Evolutionary conservation across 2,113 vertebrate species (phyloP).

Genomic region (Buteo buteo): DNA sequence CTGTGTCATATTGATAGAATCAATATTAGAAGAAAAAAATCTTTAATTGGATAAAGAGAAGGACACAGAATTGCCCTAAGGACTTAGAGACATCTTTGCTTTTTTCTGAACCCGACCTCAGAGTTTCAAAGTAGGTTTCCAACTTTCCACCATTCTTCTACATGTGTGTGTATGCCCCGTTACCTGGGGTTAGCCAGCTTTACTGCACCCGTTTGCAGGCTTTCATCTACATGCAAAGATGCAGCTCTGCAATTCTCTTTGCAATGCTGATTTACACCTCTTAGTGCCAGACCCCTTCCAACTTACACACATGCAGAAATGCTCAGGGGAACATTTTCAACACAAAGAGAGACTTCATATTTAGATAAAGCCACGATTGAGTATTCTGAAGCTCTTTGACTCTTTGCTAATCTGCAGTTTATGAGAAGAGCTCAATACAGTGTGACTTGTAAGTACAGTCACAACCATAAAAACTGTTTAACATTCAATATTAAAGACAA

Average conservation of each 20-base stretch:
- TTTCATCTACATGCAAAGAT: neutral
- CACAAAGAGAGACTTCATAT: neutral
- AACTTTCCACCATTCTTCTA: neutral
- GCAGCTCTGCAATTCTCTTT: neutral
- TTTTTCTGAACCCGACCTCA: neutral
- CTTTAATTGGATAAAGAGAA: neutral
- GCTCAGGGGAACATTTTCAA: neutral
- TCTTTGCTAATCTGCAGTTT: neutral
- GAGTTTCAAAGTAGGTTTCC: neutral
- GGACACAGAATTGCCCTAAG: neutral
- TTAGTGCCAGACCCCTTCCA: neutral
- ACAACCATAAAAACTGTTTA: neutral
- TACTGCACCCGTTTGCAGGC: neutral
- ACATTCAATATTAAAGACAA: neutral
- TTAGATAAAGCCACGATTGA: neutral
- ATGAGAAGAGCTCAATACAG: neutral
- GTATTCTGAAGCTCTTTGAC: neutral
- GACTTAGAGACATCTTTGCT: neutral
- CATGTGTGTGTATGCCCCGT: too few relatives aligned
- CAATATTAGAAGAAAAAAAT: neutral
- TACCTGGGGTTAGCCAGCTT: neutral
- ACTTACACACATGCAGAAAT: neutral
- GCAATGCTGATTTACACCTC: neutral
- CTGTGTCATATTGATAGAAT: neutral
- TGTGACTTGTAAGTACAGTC: neutral